Conservation (phyloP, 2,113 vertebrate genomes). For the Ibidorhyncha struthersii region DNA sequence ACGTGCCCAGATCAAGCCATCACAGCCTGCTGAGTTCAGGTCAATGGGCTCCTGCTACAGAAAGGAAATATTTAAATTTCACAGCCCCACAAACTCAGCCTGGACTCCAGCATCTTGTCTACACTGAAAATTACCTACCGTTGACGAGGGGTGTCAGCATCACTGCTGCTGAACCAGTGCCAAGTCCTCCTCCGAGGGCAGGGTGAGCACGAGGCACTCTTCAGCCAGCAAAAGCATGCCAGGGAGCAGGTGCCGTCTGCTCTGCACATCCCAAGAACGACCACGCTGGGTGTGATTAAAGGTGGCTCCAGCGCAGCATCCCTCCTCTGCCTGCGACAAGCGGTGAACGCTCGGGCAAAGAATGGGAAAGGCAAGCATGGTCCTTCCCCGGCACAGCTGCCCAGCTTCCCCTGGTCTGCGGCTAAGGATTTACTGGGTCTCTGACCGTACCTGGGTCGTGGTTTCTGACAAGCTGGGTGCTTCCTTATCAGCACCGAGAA, state of each 20-base stretch:
- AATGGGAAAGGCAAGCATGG: rapidly evolving
- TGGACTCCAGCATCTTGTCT: neutral
- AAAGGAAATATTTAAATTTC: neutral
- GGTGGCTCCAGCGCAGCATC: neutral
- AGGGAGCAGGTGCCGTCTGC: rapidly evolving
- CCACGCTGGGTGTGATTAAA: neutral
- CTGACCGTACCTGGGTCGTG: no score
- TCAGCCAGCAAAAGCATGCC: rapidly evolving
- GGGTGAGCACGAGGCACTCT: neutral
- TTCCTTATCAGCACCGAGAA: neutral
- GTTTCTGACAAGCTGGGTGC: neutral
- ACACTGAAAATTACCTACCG: neutral
- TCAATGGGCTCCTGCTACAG: neutral
- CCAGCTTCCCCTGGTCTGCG: neutral
- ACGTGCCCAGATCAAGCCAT: neutral
- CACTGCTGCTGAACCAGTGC: neutral
- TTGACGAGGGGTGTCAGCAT: neutral
- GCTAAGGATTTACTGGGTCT: neutral
- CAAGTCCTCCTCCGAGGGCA: neutral
- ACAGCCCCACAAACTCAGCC: neutral
- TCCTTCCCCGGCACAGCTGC: neutral
- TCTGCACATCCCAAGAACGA: rapidly evolving
- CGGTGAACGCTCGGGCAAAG: rapidly evolving
- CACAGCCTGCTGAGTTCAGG: neutral
- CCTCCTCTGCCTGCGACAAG: neutral